Base-by-base conservation (phyloP, 2,888 invertebrate species). In the Drosophila tripunctata region DNA sequence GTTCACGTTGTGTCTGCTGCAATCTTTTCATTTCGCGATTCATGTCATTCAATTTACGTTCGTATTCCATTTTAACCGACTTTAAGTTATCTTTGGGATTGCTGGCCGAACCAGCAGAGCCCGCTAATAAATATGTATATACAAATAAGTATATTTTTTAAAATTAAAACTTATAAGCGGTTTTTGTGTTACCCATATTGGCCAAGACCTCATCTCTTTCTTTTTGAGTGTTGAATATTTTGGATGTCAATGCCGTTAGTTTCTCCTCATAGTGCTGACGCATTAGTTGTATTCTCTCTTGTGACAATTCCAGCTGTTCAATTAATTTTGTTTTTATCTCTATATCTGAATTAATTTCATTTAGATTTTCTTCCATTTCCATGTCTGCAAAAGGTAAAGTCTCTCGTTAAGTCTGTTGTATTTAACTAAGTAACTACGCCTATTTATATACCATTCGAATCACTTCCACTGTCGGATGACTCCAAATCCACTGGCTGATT, bases 301-400 rank as follows among this genome's bases (percentile, higher is more conserved):
- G 98, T 0, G 97, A 97, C 58, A 95, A 92, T 90, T 99, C 99
- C 73, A 99, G 91, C 88, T 99, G 98, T 86, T 98, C 97, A 69
- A 99, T 98, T 40, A 99, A 93, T 57, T 97, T 95, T 77, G 98
- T 96, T 90, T 99, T 99, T 55, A 98, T 96, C 89, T 96, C 96
- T 74, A 99, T 99, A 91, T 99, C 98, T 43, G 96, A 96, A 57
- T 97, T 98, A 12, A 99, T 92, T 7, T 96, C 96, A 10, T 97
- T 96, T 63, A 99, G 92, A 89, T 98, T 97, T 24, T 96, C 96
- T 75, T 96, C 93, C 33, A 94, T 94, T 38, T 92, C 93, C 64
- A 93, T 92, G 55, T 93, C 92, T 88, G 79, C 4, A 44, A 66
- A 64, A 17, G 1, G 14, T 7, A 15, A 30, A 22, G 15, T 2